phyloP scores from a whole-genome alignment of 1,140 invertebrate genomes.

The Lanistes nyassanus region DNA sequence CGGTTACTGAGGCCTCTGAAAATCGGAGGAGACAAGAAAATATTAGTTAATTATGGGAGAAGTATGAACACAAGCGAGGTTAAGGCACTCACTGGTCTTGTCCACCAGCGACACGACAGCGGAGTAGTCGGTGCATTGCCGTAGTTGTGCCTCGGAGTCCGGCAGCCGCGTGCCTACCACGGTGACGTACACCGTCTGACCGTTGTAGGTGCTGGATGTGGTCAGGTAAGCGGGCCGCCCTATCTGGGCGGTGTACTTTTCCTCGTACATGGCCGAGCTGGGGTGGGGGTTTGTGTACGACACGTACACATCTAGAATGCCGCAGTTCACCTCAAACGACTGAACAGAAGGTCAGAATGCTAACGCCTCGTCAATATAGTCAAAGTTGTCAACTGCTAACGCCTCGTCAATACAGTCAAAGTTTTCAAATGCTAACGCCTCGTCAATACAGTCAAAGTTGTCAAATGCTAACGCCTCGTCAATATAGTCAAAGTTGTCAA shows the following conservation, averaged over 20 bases:
- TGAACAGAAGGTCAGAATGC: no score
- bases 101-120: not conserved
- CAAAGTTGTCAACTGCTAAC: no score
- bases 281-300: conserved; percentile 18
- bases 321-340: conserved; percentile 7
- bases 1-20: no score
- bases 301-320: conserved; percentile 20
- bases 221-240: conserved; percentile 15
- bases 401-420: no score
- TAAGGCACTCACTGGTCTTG: conserved; percentile 1
- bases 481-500: no score
- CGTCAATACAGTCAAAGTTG: no score
- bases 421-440: no score
- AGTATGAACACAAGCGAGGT: no score
- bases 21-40: no score
- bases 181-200: conserved; percentile 30
- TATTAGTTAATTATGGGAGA: no score
- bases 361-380: no score
- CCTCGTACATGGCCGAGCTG: conserved; percentile 19
- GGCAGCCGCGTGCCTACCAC: conserved; percentile 25
- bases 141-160: conserved; percentile 1
- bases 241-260: not conserved
- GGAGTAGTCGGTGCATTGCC: conserved; percentile 15
- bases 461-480: no score
- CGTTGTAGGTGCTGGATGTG: conserved; percentile 17